These are phyloP conservation scores for Sebastolobus alascanus DNA, from an alignment of 2,797 vertebrate species.

Conservation along the genomic window DNA sequence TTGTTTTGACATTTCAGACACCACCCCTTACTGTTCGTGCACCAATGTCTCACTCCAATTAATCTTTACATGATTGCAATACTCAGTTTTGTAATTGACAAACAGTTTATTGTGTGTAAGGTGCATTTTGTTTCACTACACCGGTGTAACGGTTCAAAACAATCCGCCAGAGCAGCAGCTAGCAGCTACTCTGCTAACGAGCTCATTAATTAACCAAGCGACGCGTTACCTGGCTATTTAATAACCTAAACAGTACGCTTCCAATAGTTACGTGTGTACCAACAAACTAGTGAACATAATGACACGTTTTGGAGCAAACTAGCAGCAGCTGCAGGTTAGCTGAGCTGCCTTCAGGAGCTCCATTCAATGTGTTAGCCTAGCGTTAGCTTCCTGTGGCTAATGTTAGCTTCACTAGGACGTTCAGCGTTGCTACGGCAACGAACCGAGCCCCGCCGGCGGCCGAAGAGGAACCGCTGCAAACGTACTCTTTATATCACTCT, in stretches of 20 bases:
- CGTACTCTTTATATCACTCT: rapidly evolving
- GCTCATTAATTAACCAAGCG: background rate
- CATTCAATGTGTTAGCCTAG: slow-evolving; percentile 77
- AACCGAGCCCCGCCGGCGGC: rapidly evolving
- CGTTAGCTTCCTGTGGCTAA: slow-evolving; percentile 66
- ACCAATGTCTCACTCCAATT: no score
- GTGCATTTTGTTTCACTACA: slow-evolving; percentile 13
- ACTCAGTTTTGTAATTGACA: no score
- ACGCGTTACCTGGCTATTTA: no score
- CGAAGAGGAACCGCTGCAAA: rapidly evolving
- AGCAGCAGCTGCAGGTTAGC: slow-evolving; percentile 8
- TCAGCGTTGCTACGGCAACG: background rate
- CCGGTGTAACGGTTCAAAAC: slow-evolving; percentile 36
- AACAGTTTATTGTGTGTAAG: no score
- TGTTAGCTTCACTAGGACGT: background rate
- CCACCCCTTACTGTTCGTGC: no score
- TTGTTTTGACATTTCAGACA: background rate
- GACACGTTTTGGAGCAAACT: background rate
- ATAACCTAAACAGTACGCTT: rapidly evolving
- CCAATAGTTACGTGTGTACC: rapidly evolving
- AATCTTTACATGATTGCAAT: no score
- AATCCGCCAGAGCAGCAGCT: background rate
- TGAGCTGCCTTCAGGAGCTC: slow-evolving; percentile 44
- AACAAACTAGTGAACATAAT: rapidly evolving
- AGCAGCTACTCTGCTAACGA: slow-evolving; percentile 2